Base-by-base conservation (phyloP, 2,113 vertebrate species). In the Turnix velox region DNA sequence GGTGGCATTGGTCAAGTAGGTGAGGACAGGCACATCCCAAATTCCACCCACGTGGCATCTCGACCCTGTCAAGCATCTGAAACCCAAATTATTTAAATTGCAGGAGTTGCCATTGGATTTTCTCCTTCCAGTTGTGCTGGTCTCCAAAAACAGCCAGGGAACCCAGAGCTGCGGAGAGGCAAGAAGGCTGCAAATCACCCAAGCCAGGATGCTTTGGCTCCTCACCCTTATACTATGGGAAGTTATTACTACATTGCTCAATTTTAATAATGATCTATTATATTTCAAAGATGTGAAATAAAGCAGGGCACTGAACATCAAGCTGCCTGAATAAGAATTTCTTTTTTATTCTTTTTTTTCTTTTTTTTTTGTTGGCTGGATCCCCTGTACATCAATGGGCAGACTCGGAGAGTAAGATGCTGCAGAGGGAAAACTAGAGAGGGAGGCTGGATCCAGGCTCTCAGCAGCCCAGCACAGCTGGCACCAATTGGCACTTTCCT, bases 111-210 rank as follows among this genome's bases (percentile, higher is more conserved):
- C 51, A 83, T 68, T 89, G 82, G 59, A 55, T 85, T 96, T 94
- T 95, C 90, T 93, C 33, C 93, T 52, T 28, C 86, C 86, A 52
- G 18, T 73, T 90, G 88, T 93, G 88, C 77, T 49, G 77, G 82
- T 79, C 93, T 88, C 23, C 0, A 67, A 81, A 86, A 94, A 92
- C 87, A 96, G 61, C 58, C 72, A 35, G 30, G 68, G 89, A 74
- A 88, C 61, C 65, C 76, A 30, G 69, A 48, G 95, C 78, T 31
- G 18, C 40, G 16, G 78, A 82, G 58, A 45, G 35, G 54, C 6
- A 52, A 93, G 90, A 69, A 80, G 88, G 90, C 88, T 95, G 74
- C 95, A 96, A 94, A 90, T 73, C 24, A 43, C 66, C 63, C 39
- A 55, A 33, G 54, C 33, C 9, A 15, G 23, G n/a, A 37, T 84